Conservation (phyloP, 2,113 vertebrate genomes). For the Carassius gibelio region DNA sequence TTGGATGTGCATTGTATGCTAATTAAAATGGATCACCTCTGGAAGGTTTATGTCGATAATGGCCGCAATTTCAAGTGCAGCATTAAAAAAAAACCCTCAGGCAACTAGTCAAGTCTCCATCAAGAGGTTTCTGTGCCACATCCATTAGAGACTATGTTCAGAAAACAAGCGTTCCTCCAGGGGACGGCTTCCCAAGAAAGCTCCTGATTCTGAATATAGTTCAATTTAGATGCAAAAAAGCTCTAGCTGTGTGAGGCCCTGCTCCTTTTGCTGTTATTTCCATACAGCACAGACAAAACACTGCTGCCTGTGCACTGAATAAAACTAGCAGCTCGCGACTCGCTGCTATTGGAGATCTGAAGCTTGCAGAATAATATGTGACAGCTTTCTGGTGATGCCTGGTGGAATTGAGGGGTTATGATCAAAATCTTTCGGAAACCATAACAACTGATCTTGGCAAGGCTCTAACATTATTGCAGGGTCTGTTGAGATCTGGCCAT, state of each 20-base stretch:
- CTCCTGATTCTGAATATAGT: slow-evolving; percentile 40
- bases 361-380: slow-evolving; percentile 5
- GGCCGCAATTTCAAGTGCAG: background rate
- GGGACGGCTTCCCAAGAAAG: slow-evolving; percentile 6
- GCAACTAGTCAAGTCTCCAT: background rate
- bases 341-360: slow-evolving; percentile 35
- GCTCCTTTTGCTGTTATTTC: slow-evolving; percentile 15
- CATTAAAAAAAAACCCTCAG: slow-evolving; percentile 29
- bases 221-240: slow-evolving; percentile 41
- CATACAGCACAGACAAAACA: slow-evolving; percentile 34
- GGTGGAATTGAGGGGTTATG: slow-evolving; percentile 32
- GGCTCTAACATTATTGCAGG: background rate
- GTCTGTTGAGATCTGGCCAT: slow-evolving; percentile 15
- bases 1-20: background rate
- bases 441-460: slow-evolving; percentile 32
- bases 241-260: slow-evolving; percentile 33
- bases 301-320: slow-evolving; percentile 31
- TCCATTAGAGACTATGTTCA: slow-evolving; percentile 27
- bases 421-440: slow-evolving; percentile 31
- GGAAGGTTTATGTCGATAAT: background rate
- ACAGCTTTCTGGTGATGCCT: slow-evolving; percentile 29
- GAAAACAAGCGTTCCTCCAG: slow-evolving; percentile 1
- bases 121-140: background rate
- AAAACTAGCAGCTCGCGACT: slow-evolving; percentile 21
- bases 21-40: slow-evolving; percentile 5